A percentile compares a stretch with the other conserved stretches of the same genome.
Evolutionary conservation across 2,113 vertebrate genomes (phyloP).

Genomic region (Clupea harengus): DNA sequence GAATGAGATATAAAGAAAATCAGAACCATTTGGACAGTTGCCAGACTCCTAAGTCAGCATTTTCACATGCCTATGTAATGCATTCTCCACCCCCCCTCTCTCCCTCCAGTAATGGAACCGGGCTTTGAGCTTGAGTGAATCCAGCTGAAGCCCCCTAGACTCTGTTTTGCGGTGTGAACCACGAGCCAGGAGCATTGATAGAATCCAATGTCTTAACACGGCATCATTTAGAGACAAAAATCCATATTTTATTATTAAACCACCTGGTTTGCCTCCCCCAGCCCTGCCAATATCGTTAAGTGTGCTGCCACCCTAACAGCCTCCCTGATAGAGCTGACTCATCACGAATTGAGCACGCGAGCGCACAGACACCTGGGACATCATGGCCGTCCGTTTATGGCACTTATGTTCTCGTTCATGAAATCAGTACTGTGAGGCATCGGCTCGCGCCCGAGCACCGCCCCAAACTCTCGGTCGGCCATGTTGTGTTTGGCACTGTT

Average conservation of each 20-base stretch:
- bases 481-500: background rate
- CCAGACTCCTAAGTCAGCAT: background rate
- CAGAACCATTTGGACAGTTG: conserved; percentile 1
- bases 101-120: background rate
- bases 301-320: conserved; percentile 43
- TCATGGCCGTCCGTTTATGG: background rate
- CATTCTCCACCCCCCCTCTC: background rate
- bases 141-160: background rate
- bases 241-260: conserved; percentile 62
- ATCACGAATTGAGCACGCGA: conserved; percentile 41
- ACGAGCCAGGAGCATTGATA: conserved; percentile 38
- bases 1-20: background rate
- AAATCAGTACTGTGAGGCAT: background rate
- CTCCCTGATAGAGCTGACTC: conserved; percentile 40
- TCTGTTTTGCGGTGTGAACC: background rate
- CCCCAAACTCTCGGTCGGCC: background rate
- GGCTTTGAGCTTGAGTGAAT: background rate
- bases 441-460: background rate
- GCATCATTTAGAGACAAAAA: conserved; percentile 60
- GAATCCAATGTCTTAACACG: conserved; percentile 53
- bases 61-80: background rate
- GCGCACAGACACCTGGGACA: background rate
- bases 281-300: conserved; percentile 53
- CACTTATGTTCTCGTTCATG: background rate
- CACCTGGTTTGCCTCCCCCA: conserved; percentile 34